Percentiles rank a stretch among this genome's conserved stretches.
These are phyloP conservation scores for Mamestra configurata DNA, from an alignment of 1,140 invertebrate species.

Conservation along the genomic window DNA sequence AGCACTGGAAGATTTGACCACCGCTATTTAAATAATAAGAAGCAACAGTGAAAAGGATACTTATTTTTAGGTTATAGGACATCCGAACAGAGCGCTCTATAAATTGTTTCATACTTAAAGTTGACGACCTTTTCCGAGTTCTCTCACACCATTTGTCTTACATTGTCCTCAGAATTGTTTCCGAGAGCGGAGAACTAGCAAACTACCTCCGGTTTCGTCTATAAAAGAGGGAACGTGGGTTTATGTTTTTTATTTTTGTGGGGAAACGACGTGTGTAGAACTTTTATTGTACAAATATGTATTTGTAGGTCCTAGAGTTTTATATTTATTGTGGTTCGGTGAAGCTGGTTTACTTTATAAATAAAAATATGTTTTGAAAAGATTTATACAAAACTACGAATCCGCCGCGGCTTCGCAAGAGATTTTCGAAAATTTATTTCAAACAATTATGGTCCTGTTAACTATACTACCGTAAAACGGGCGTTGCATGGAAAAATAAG, in stretches of 20 bases:
- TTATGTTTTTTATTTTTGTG: conserved; percentile 1
- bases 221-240: conserved; percentile 3
- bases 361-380: too few species aligned
- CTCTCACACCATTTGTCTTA: conserved; percentile 29
- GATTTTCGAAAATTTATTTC: too few species aligned
- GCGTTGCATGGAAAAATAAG: too few species aligned
- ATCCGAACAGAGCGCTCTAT: background rate
- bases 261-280: background rate
- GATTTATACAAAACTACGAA: too few species aligned
- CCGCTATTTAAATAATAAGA: too few species aligned
- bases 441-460: too few species aligned
- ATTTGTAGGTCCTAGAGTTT: background rate
- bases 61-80: background rate
- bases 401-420: too few species aligned
- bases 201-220: conserved; percentile 11
- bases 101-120: background rate
- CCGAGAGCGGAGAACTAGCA: conserved; percentile 28
- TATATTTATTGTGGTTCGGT: background rate
- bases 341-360: background rate
- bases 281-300: background rate
- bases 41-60: too few species aligned
- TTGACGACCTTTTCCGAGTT: background rate
- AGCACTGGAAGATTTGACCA: too few species aligned
- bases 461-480: too few species aligned
- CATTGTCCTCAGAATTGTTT: conserved; percentile 42